Percentiles rank a stretch among this genome's conserved stretches.
phyloP scores from a whole-genome alignment of 2,797 vertebrate species.

The Paramormyrops hopkinsi region DNA sequence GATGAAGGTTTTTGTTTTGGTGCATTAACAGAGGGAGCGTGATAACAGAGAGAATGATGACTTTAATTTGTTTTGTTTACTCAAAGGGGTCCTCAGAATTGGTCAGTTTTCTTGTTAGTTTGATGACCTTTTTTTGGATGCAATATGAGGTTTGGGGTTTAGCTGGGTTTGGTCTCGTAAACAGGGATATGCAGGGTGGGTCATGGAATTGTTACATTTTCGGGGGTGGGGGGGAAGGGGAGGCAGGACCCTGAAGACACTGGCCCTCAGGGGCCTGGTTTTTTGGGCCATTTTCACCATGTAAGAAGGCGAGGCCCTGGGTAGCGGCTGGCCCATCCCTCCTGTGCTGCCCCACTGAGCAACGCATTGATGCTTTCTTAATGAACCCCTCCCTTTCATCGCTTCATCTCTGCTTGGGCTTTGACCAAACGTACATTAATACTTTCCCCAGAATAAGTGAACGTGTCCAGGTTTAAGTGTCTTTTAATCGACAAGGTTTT shows the following conservation, averaged over 20 bases:
- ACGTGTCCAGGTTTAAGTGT: neutral
- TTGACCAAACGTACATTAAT: neutral
- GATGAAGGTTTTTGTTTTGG: neutral
- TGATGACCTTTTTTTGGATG: neutral
- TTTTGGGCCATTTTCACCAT: neutral
- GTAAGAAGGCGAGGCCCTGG: neutral
- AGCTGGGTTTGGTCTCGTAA: neutral
- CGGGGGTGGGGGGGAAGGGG: neutral
- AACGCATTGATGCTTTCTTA: neutral
- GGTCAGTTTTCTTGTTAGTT: neutral
- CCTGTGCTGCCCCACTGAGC: neutral
- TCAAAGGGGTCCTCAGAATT: neutral
- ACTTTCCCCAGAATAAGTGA: neutral
- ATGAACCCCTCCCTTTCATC: neutral
- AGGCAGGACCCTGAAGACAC: neutral
- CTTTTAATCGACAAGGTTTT: neutral
- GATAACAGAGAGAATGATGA: neutral
- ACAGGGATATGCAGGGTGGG: neutral
- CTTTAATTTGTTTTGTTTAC: neutral
- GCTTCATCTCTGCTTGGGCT: neutral
- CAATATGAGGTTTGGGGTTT: neutral
- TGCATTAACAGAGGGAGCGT: neutral
- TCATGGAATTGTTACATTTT: neutral
- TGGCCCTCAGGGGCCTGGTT: neutral
- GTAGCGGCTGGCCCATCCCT: neutral